phyloP scores from a whole-genome alignment of 2,888 invertebrate species.

The Pardosa pseudoannulata region DNA sequence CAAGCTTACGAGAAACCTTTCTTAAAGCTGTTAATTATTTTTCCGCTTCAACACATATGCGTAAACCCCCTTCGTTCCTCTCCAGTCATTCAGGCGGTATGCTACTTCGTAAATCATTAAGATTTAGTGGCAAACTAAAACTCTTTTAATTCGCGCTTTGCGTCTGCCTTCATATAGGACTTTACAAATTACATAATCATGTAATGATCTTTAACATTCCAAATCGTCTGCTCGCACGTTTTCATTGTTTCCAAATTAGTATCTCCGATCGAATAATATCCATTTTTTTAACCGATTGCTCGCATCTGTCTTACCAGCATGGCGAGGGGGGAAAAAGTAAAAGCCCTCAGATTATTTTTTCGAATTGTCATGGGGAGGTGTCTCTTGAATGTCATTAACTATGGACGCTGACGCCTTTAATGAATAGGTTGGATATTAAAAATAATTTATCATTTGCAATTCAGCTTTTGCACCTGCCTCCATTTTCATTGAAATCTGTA shows the following conservation, averaged over 20 bases:
- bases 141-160: background rate
- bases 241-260: too few species aligned
- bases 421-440: slow-evolving; percentile 45
- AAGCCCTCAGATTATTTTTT: background rate
- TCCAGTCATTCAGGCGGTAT: too few species aligned
- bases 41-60: background rate
- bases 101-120: background rate
- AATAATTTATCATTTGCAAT: slow-evolving; percentile 66
- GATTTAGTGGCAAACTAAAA: background rate
- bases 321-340: background rate
- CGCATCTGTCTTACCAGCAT: background rate
- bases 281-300: background rate
- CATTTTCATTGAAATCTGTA: slow-evolving; percentile 3
- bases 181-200: too few species aligned
- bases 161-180: too few species aligned
- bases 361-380: slow-evolving; percentile 18
- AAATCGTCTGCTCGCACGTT: too few species aligned
- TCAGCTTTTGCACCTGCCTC: slow-evolving; percentile 49
- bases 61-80: background rate
- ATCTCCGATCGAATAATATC: too few species aligned
- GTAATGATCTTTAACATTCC: too few species aligned
- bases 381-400: slow-evolving; percentile 39
- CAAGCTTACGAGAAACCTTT: background rate
- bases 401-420: slow-evolving; percentile 14
- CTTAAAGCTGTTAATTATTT: background rate